These are phyloP conservation scores for Gnathonemus longibarbis DNA, from an alignment of 2,113 vertebrate species.

Conservation along the genomic window DNA sequence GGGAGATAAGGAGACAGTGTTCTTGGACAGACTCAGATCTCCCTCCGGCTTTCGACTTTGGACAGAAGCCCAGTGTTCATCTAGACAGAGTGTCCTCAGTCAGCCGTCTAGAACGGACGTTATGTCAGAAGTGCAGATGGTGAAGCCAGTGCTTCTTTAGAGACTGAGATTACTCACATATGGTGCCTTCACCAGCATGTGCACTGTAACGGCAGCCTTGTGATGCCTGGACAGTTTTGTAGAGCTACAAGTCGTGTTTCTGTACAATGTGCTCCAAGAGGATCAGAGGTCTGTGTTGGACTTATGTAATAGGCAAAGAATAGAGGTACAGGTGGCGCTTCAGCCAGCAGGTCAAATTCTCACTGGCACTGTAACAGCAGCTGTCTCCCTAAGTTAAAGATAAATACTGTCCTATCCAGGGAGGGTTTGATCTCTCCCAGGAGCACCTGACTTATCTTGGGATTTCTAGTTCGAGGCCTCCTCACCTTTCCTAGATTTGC, in stretches of 20 bases:
- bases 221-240: background rate
- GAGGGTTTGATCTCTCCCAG: background rate
- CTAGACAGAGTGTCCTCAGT: background rate
- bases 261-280: background rate
- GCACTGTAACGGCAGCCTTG: background rate
- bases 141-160: background rate
- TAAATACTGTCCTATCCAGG: background rate
- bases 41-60: slow-evolving; percentile 1
- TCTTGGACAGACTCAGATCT: background rate
- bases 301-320: background rate
- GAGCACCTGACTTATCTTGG: background rate
- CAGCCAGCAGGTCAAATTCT: background rate
- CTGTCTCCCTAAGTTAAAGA: background rate
- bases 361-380: background rate
- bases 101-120: background rate
- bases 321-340: background rate
- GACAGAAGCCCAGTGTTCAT: background rate
- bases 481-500: background rate
- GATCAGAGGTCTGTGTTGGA: background rate
- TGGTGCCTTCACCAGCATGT: background rate
- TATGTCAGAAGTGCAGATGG: background rate
- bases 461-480: background rate
- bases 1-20: background rate
- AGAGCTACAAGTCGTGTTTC: background rate
- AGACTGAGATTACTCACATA: background rate